Conservation (phyloP, 2,797 vertebrate genomes). For the Varecia variegata region DNA sequence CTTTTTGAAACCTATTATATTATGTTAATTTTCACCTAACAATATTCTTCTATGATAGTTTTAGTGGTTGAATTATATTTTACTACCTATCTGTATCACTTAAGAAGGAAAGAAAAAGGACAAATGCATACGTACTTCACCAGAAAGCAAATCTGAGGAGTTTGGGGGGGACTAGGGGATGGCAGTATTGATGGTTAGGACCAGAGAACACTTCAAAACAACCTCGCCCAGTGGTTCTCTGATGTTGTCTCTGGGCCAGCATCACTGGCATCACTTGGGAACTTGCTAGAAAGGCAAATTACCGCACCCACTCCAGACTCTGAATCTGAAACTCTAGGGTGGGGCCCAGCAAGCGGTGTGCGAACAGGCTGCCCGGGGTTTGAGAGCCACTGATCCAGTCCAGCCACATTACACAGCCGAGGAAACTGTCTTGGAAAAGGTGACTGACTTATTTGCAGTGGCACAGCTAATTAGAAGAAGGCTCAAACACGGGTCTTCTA, state of each 20-base stretch:
- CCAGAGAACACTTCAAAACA: not conserved
- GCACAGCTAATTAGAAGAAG: not conserved
- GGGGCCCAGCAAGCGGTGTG: not conserved
- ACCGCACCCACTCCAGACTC: not conserved
- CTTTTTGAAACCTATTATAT: not conserved
- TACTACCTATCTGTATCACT: not conserved
- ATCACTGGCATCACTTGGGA: not conserved
- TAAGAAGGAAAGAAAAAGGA: not conserved
- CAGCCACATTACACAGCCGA: not conserved
- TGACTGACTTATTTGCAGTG: not conserved
- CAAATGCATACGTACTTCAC: not conserved
- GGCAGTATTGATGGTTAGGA: not conserved
- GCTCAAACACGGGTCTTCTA: not conserved
- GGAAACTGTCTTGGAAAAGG: not conserved
- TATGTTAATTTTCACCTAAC: not conserved
- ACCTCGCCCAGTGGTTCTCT: not conserved
- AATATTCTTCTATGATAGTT: not conserved
- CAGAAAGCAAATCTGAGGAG: not conserved
- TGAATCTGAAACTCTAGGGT: not conserved
- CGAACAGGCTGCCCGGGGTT: not conserved
- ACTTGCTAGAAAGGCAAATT: not conserved
- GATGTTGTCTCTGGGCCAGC: not conserved
- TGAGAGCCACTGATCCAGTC: not conserved
- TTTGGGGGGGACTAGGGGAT: rapidly evolving
- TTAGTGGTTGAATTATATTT: conserved; percentile 5